phyloP scores from a whole-genome alignment of 2,797 vertebrate genomes.

The Tokudaia tokunoshimensis region DNA sequence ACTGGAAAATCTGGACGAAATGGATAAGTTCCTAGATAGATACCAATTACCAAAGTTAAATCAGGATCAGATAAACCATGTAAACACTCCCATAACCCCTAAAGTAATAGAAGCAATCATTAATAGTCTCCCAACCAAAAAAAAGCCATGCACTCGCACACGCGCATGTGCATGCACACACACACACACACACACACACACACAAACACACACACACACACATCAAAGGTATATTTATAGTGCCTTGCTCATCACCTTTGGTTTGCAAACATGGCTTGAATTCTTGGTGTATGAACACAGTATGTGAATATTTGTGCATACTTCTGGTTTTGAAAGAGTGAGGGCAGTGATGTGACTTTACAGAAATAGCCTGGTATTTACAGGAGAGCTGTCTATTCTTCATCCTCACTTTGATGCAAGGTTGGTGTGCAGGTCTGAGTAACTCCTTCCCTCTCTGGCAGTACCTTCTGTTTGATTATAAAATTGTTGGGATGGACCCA shows the following conservation, averaged over 20 bases:
- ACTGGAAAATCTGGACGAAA: no score
- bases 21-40: no score
- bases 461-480: background rate
- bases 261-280: background rate
- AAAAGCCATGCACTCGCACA: no score
- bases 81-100: no score
- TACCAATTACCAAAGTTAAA: no score
- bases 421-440: background rate
- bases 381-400: background rate
- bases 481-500: background rate
- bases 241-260: background rate
- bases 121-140: no score
- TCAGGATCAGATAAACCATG: no score
- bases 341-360: background rate
- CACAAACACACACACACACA: background rate
- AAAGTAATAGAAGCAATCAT: no score
- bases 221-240: background rate
- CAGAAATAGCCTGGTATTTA: background rate
- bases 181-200: background rate
- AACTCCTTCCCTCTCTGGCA: background rate
- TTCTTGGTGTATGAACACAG: background rate
- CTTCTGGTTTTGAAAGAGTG: slow-evolving; percentile 39
- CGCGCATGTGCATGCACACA: no score
- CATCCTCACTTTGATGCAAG: background rate
- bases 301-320: background rate